Evolutionary conservation across 2,113 vertebrate species (phyloP).

Genomic region (Halcyon malimbica): DNA sequence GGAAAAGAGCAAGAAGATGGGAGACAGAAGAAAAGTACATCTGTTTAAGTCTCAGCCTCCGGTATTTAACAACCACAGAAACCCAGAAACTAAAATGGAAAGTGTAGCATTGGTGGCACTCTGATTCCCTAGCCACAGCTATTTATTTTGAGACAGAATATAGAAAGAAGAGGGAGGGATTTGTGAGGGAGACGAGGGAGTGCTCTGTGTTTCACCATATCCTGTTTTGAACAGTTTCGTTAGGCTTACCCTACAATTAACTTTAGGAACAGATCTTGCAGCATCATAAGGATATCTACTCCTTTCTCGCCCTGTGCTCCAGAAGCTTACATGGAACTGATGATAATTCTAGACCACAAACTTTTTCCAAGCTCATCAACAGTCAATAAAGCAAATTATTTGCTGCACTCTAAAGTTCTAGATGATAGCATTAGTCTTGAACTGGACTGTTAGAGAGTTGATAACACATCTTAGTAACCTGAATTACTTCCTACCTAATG

Average conservation of each 20-base stretch:
- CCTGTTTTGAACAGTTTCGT: constrained; percentile 62
- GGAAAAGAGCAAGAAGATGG: not conserved
- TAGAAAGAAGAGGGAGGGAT: not conserved
- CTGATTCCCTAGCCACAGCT: not conserved
- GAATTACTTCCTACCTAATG: not conserved
- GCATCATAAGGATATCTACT: constrained; percentile 29
- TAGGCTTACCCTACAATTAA: constrained; percentile 40
- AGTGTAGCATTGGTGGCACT: not conserved
- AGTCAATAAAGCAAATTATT: not conserved
- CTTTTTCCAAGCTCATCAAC: not conserved
- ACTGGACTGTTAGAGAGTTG: not conserved
- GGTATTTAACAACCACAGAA: not conserved
- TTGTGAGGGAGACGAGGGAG: not conserved
- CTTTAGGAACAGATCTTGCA: constrained; percentile 28
- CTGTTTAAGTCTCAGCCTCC: not conserved
- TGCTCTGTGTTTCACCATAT: constrained; percentile 51
- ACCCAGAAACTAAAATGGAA: not conserved
- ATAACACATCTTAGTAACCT: not conserved
- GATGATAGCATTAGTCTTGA: not conserved
- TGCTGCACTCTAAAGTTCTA: not conserved
- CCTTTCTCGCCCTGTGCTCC: not conserved
- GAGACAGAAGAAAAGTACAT: not conserved
- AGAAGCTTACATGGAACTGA: not conserved
- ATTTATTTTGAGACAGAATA: constrained; percentile 5
- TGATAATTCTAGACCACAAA: not conserved